A percentile compares a stretch with the other conserved stretches of the same genome.
These are phyloP conservation scores for Chlamydotis undulata DNA, from an alignment of 2,113 vertebrate genomes.

Conservation along the genomic window DNA sequence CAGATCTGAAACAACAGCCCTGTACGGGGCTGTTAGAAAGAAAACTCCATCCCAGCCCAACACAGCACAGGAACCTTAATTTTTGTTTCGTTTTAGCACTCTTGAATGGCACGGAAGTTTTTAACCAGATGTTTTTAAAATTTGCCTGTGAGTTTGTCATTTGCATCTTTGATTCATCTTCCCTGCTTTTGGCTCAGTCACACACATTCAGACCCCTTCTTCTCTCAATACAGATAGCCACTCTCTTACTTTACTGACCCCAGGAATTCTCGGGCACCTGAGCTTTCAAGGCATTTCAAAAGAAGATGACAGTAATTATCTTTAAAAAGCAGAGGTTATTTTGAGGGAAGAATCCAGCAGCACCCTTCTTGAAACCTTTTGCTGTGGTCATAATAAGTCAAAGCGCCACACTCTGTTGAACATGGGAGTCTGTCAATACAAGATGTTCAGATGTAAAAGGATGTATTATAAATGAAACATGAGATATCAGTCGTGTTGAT, in stretches of 20 bases:
- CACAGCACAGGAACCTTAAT: accelerated
- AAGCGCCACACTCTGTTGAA: not conserved
- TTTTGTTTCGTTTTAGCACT: not conserved
- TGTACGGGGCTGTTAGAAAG: accelerated
- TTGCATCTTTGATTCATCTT: not conserved
- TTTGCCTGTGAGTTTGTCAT: not conserved
- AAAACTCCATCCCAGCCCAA: not conserved
- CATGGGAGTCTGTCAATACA: not conserved
- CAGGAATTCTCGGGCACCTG: not conserved
- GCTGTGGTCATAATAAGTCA: not conserved
- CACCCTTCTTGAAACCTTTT: not conserved
- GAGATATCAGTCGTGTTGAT: not conserved
- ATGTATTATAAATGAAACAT: not conserved
- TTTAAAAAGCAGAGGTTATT: not conserved
- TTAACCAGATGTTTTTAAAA: not conserved
- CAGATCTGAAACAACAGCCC: not conserved
- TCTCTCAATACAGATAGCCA: not conserved
- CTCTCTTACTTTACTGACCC: not conserved
- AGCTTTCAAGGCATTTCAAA: not conserved
- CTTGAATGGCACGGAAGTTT: not conserved
- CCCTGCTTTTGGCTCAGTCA: not conserved
- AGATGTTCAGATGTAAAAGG: not conserved
- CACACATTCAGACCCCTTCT: not conserved
- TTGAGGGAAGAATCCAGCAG: not conserved
- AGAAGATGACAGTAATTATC: not conserved